These are phyloP conservation scores for Spilosoma lubricipeda DNA, from an alignment of 2,888 invertebrate species.

Conservation along the genomic window DNA sequence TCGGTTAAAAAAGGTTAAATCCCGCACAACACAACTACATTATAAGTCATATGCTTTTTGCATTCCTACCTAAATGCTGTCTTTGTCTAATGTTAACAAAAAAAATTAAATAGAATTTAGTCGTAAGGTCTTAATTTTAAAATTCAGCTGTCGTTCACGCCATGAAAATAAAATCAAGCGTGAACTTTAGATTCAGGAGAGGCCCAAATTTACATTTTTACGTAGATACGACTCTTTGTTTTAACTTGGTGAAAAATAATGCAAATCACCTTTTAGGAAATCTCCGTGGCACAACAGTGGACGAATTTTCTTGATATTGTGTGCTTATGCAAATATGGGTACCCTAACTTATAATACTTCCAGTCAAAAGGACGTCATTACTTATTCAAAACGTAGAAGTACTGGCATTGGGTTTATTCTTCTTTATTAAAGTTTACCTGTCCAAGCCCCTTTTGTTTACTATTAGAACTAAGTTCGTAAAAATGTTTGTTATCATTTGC, in stretches of 20 bases:
- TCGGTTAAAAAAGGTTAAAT: background rate
- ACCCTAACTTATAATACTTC: background rate
- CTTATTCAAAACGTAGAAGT: background rate
- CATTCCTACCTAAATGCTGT: background rate
- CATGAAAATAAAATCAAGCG: constrained; percentile 77
- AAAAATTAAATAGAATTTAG: background rate
- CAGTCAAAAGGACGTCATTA: background rate
- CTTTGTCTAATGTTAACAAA: background rate
- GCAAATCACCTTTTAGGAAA: constrained; percentile 67
- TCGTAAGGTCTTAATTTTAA: constrained; percentile 53
- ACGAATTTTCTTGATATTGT: constrained; percentile 11
- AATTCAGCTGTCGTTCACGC: constrained; percentile 65
- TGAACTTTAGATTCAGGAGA: constrained; percentile 73
- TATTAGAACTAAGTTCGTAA: too few relatives aligned
- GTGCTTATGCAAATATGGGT: constrained; percentile 17
- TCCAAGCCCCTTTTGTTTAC: background rate
- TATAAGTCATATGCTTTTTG: background rate
- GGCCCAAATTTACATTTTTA: constrained; percentile 73
- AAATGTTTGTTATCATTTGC: background rate
- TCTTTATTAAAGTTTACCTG: background rate
- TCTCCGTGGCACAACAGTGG: constrained; percentile 41
- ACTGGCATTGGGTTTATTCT: background rate
- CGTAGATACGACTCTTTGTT: constrained; percentile 64
- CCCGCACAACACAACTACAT: background rate
- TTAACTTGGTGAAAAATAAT: constrained; percentile 69